A percentile compares a stretch with the other conserved stretches of the same genome.
Evolutionary conservation across 2,888 invertebrate species (phyloP).

Genomic region (Mesochorus sp.): DNA sequence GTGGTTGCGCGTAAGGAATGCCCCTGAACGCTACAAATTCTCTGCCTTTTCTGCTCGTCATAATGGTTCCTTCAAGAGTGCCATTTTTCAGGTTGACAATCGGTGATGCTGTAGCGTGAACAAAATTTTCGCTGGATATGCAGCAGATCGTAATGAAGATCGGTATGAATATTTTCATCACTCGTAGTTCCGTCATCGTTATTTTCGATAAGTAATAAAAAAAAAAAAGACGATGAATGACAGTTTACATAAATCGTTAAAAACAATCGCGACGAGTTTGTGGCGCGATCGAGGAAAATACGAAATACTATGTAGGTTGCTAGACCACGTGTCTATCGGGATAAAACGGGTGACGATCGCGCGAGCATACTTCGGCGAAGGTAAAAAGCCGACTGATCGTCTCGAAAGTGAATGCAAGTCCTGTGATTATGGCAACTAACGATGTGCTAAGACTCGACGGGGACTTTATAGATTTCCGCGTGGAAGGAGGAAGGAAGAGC

Average conservation of each 20-base stretch:
- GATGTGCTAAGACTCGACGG: conserved; percentile 43
- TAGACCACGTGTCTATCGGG: conserved; percentile 4
- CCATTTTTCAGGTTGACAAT: conserved; percentile 83
- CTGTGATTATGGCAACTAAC: conserved; percentile 48
- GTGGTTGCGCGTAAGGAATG: conserved; percentile 87
- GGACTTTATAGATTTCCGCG: conserved; percentile 53
- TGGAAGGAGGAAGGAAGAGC: conserved; percentile 61
- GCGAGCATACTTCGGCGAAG: conserved; percentile 58
- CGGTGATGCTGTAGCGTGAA: conserved; percentile 65
- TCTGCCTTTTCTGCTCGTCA: conserved; percentile 84
- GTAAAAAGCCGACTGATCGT: conserved; percentile 62
- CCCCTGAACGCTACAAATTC: conserved; percentile 85
- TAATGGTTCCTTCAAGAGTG: conserved; percentile 83
- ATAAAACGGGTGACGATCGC: conserved; percentile 15
- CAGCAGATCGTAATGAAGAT: conserved; percentile 43
- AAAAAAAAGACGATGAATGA: not conserved
- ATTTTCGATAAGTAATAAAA: not conserved
- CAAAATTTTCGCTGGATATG: conserved; percentile 26
- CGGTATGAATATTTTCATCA: conserved; percentile 5
- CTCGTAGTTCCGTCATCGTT: not conserved
- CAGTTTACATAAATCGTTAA: not conserved
- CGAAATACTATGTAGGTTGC: not conserved
- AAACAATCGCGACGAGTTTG: not conserved
- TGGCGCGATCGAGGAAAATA: not conserved
- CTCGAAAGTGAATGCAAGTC: conserved; percentile 52